phyloP scores from a whole-genome alignment of 2,797 vertebrate species.

The Falco cherrug region DNA sequence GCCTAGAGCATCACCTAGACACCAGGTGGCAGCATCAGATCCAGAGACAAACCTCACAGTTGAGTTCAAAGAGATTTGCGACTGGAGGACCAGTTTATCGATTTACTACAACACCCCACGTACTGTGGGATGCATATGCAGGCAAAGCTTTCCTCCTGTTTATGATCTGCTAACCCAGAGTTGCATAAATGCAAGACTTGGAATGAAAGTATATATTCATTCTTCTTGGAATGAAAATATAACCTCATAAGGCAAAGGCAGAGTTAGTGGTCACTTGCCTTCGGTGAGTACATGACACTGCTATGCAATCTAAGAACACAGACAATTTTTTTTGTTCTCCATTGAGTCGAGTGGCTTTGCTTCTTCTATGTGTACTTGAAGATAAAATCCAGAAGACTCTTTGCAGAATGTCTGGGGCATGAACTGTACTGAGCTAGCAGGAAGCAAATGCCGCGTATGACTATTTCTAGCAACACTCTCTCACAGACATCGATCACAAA shows the following conservation, averaged over 20 bases:
- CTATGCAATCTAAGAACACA: neutral
- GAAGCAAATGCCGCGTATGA: neutral
- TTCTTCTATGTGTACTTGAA: neutral
- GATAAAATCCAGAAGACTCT: neutral
- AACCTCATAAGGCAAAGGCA: neutral
- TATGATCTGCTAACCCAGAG: neutral
- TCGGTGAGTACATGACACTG: neutral
- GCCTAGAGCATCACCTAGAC: neutral
- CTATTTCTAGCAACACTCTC: neutral
- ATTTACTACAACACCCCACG: no score
- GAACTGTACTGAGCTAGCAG: neutral
- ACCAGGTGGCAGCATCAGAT: neutral
- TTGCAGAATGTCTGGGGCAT: neutral
- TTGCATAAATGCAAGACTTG: neutral
- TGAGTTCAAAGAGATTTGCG: neutral
- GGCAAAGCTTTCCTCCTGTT: neutral
- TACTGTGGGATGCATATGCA: fast-evolving
- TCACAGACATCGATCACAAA: neutral
- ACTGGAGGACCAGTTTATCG: neutral
- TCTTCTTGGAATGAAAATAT: neutral
- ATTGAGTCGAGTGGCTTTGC: neutral
- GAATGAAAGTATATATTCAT: no score
- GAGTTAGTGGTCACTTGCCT: neutral
- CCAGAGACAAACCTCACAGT: neutral
- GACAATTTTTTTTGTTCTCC: neutral